Percentiles rank a stretch among this genome's conserved stretches.
These are phyloP conservation scores for Scleropages formosus DNA, from an alignment of 2,797 vertebrate species.

Conservation along the genomic window DNA sequence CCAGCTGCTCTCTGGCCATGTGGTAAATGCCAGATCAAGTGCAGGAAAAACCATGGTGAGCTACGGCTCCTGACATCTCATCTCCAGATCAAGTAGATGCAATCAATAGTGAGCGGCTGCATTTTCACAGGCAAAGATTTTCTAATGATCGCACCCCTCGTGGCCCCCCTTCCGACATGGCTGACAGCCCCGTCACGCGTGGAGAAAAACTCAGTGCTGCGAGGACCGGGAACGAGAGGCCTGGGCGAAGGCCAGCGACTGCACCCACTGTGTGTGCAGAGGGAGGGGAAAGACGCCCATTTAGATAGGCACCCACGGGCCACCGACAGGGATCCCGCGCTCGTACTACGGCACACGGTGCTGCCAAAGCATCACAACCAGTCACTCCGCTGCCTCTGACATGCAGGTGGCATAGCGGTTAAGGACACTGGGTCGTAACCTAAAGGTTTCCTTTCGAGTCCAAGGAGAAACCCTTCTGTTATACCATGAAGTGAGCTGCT, in stretches of 20 bases:
- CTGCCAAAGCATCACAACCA: no score
- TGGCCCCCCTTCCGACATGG: not conserved
- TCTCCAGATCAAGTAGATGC: not conserved
- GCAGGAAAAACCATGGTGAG: not conserved
- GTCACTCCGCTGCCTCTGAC: no score
- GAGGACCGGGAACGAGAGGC: not conserved
- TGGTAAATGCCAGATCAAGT: not conserved
- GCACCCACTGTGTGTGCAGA: no score
- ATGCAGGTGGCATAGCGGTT: no score
- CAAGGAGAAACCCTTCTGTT: no score
- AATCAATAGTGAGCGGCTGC: conserved; percentile 22
- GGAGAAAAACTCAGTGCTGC: conserved; percentile 20
- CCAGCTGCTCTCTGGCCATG: not conserved
- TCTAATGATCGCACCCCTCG: conserved; percentile 24
- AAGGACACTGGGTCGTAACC: no score
- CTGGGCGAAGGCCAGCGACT: not conserved
- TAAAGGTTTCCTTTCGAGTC: no score
- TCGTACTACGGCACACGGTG: no score
- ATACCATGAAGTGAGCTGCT: no score
- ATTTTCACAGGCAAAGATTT: conserved; percentile 25
- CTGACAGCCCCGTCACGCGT: conserved; percentile 14
- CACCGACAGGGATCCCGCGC: no score
- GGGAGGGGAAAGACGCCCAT: no score
- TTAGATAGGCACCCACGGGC: no score
- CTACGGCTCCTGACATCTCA: not conserved